Evolutionary conservation across 2,113 vertebrate species (phyloP), one percentile per base, ranked within the genome.

Genomic region (Beaufortia kweichowensis): DNA sequence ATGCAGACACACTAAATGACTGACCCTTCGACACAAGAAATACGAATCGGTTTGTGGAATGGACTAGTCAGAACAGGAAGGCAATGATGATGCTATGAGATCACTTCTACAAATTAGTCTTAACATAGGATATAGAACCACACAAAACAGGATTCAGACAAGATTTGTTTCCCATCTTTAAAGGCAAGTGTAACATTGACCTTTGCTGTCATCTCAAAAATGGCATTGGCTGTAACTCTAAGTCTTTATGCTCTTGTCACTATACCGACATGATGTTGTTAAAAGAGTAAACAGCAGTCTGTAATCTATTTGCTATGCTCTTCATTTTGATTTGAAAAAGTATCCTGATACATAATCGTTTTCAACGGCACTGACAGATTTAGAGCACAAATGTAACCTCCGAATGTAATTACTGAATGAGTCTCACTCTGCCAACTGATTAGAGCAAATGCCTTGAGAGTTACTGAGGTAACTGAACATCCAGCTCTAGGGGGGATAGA

Each of bases 351-450:
- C 70, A 28, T 74, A 74, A 74, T 74, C 35, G 41, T 74, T 74
- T 48, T 74, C 70, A 61, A 61, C 39, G 41, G 70, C 70, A 61
- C 56, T 74, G 70, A 74, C 70, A 74, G 70, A 74, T 74, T 74
- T 74, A 74, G 70, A 74, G 60, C 70, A 74, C 70, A 74, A 74
- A 74, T 48, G 70, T 74, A 74, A 74, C 70, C 70, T 61, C 70
- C 41, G 70, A 74, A 74, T 61, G 70, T 74, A 74, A 74, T 74
- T 61, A 74, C 70, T 74, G 70, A 74, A 74, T 61, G 70, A 74
- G 70, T 48, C 70, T 74, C 70, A 61, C 57, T 74, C 70, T 60
- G 70, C 70, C 70, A 74, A 61, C 70, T 74, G 70, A 74, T 74
- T 74, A 74, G 70, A 74, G 70, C 39, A 74, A 48, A 74, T 74